These are phyloP conservation scores for Zaprionus tsacasi DNA, from an alignment of 1,140 invertebrate genomes.

Conservation along the genomic window DNA sequence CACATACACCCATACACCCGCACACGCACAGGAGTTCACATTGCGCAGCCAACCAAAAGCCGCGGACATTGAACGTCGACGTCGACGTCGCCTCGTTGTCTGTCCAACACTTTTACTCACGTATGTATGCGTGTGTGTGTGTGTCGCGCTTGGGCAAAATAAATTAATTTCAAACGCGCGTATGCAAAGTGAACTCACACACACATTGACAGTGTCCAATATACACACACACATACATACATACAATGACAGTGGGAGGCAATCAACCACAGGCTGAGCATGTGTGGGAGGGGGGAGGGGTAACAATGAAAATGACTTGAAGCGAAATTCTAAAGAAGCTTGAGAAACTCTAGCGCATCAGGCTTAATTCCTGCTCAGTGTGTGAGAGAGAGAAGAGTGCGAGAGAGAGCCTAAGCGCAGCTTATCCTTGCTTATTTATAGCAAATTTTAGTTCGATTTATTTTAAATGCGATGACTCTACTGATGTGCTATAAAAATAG, in stretches of 20 bases:
- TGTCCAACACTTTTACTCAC: constrained; percentile 73
- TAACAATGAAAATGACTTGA: not conserved
- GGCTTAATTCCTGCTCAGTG: not conserved
- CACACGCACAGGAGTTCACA: constrained; percentile 52
- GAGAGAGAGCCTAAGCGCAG: not conserved
- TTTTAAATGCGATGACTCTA: not conserved
- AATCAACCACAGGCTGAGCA: not conserved
- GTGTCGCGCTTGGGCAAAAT: constrained; percentile 58
- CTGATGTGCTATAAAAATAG: not conserved
- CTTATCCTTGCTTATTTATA: not conserved
- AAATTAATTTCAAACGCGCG: constrained; percentile 75
- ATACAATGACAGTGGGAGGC: constrained; percentile 25
- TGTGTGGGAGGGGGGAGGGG: not conserved
- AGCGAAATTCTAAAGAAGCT: not conserved
- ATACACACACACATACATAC: not conserved
- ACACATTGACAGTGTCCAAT: constrained; percentile 25
- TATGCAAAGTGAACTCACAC: constrained; percentile 42
- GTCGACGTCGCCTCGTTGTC: constrained; percentile 17
- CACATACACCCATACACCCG: constrained; percentile 15
- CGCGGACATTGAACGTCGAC: constrained; percentile 61
- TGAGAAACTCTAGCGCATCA: not conserved
- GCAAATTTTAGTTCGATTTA: not conserved
- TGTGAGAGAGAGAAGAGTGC: too few relatives aligned
- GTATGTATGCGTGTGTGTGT: constrained; percentile 21
- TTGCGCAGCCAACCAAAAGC: constrained; percentile 79